Conservation (phyloP, 2,888 invertebrate species). For the Drosophila cyrtoloma region DNA sequence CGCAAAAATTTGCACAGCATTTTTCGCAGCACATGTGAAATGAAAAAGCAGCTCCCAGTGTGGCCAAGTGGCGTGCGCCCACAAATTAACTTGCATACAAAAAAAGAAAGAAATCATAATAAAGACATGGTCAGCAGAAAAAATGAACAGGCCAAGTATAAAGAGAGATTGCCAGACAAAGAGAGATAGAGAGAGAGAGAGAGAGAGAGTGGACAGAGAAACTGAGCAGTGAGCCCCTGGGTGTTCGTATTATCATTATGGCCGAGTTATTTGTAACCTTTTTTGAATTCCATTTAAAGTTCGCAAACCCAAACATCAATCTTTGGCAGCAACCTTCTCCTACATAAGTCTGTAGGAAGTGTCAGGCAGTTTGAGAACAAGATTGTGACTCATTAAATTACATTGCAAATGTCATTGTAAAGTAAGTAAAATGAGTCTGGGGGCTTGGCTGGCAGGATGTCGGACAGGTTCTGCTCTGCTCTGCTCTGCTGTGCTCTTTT, state of each 20-base stretch:
- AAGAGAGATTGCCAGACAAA: not conserved
- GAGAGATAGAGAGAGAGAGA: constrained; percentile 13
- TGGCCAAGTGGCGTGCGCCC: constrained; percentile 61
- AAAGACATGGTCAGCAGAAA: constrained; percentile 79
- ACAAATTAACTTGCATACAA: constrained; percentile 67
- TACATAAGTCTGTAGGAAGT: constrained; percentile 58
- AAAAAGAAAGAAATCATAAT: constrained; percentile 59
- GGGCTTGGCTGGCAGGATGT: constrained; percentile 21
- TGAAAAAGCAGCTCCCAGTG: not conserved
- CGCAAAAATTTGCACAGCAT: constrained; percentile 74
- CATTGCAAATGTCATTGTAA: constrained; percentile 82
- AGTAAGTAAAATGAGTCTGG: constrained; percentile 70
- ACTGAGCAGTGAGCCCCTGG: not conserved
- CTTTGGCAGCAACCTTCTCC: constrained; percentile 43
- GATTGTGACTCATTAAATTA: constrained; percentile 81
- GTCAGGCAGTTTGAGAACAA: constrained; percentile 79
- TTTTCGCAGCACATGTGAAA: constrained; percentile 46
- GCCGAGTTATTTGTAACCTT: constrained; percentile 57
- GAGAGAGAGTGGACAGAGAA: constrained; percentile 6
- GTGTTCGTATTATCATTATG: constrained; percentile 50
- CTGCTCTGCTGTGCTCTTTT: not conserved
- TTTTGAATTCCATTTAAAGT: constrained; percentile 75
- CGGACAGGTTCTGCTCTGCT: constrained; percentile 19
- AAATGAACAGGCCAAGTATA: constrained; percentile 2
- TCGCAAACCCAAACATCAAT: constrained; percentile 72